Base-by-base conservation (phyloP, 2,797 vertebrate species). In the Pachyuromys duprasi region DNA sequence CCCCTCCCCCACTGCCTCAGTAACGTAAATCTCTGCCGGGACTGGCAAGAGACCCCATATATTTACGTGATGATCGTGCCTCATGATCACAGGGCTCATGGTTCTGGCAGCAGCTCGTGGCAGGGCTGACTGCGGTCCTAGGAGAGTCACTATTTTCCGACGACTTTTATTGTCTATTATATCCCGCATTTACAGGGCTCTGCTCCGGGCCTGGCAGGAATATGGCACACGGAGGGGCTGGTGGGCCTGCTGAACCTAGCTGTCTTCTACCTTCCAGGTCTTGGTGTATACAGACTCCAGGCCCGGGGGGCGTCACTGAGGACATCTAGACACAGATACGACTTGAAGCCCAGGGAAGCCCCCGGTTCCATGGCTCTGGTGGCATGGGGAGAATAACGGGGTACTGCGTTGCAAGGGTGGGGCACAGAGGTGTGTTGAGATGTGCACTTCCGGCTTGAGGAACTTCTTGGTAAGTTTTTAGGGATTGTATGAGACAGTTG, bases 101-200 rank as follows among this genome's bases (percentile, higher is more conserved):
- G 97, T 92, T 97, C 95, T 18, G 81, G 92, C 49, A 95, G 96
- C 95, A 33, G 95, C 45, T 0, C 65, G 90, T 81, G 90, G 95
- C 57, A 91, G 92, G 86, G 96, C 97, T 95, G 94, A 93, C 95
- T 97, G 94, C 36, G 89, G 7, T 97, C 98, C 98, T 98, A 81
- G 96, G 98, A 98, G 98, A 97, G 97, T 96, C 95, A 98, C 98
- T 98, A 98, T 98, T 98, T 98, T 90, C 69, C 0, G 55, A 97
- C 89, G 98, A 98, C 98, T 98, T 99, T 98, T 98, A 98, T 98
- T 98, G 98, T 98, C 98, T 97, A 98, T 98, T 98, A 98, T 97
- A 97, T 97, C 97, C 97, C 42, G 96, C 96, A 2, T 97, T 98
- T 98, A 98, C 97, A 97, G 98, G 97, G 96, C 98, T 97, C 95